Conservation (phyloP, 1,140 invertebrate genomes). For the Scaptomyza hsui region DNA sequence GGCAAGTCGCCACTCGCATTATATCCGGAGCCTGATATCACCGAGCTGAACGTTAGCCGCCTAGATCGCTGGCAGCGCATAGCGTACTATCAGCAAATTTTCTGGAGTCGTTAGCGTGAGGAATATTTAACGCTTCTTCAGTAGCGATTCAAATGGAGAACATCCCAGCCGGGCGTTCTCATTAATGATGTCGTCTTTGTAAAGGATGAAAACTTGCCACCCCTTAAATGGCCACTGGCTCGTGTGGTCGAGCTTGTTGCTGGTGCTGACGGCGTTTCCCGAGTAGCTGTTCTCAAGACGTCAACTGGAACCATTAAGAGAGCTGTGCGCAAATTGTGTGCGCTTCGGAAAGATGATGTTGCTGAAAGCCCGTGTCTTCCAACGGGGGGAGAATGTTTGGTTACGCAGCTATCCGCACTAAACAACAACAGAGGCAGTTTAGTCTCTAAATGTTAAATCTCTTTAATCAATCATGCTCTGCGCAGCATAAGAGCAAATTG, state of each 20-base stretch:
- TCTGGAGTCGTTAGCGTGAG: not conserved
- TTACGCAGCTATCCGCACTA: too few relatives aligned
- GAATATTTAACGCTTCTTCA: not conserved
- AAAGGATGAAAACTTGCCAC: not conserved
- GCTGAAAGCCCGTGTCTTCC: not conserved
- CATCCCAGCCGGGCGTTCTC: not conserved
- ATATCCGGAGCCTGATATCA: too few relatives aligned
- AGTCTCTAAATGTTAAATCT: too few relatives aligned
- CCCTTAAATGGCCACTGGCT: not conserved
- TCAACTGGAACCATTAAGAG: not conserved
- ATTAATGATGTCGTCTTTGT: not conserved
- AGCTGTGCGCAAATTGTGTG: too few relatives aligned
- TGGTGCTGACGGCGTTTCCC: not conserved
- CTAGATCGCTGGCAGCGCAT: not conserved
- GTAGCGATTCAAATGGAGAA: not conserved
- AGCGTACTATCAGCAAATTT: not conserved
- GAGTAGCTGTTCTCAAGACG: not conserved
- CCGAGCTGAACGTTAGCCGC: too few relatives aligned
- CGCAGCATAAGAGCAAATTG: too few relatives aligned
- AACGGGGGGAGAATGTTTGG: not conserved
- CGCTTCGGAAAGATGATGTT: not conserved
- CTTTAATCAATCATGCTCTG: too few relatives aligned
- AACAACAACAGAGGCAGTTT: too few relatives aligned
- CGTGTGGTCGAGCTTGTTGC: not conserved
- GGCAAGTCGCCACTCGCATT: too few relatives aligned